A percentile compares a stretch with the other conserved stretches of the same genome.
Conservation (phyloP, 2,888 invertebrate genomes). For the Thera britannica region DNA sequence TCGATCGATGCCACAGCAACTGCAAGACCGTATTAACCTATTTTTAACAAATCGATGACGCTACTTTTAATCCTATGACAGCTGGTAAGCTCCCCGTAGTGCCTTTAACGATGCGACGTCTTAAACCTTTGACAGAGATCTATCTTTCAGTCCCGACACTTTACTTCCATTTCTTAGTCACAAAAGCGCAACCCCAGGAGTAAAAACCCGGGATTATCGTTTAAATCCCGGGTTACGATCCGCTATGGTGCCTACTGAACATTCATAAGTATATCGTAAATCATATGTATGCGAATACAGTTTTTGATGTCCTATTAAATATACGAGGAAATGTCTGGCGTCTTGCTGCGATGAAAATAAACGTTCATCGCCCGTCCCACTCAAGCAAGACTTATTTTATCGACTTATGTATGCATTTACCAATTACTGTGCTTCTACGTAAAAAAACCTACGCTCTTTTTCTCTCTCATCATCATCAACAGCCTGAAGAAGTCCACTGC, state of each 20-base stretch:
- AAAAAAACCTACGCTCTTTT: no score
- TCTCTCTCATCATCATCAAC: no score
- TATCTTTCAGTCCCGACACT: slow-evolving; percentile 18
- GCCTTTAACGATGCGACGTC: slow-evolving; percentile 14
- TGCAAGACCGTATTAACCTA: slow-evolving; percentile 14
- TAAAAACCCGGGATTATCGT: slow-evolving; percentile 27
- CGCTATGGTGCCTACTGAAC: slow-evolving; percentile 21
- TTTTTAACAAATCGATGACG: slow-evolving; percentile 2
- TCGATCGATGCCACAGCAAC: not conserved
- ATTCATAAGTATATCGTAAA: slow-evolving; percentile 35
- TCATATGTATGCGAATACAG: slow-evolving; percentile 34
- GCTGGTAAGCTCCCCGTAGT: slow-evolving; percentile 7
- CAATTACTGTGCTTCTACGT: not conserved
- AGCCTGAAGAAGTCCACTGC: no score
- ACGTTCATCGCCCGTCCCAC: slow-evolving; percentile 1
- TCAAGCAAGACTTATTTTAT: slow-evolving; percentile 12
- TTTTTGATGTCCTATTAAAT: slow-evolving; percentile 44
- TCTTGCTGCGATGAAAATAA: slow-evolving; percentile 34
- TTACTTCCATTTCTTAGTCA: slow-evolving; percentile 18
- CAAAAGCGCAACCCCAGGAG: slow-evolving; percentile 23
- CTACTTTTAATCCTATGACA: slow-evolving; percentile 20
- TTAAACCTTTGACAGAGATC: slow-evolving; percentile 25
- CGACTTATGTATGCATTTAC: not conserved
- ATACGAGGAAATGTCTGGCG: slow-evolving; percentile 32
- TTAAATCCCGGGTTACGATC: slow-evolving; percentile 28